phyloP scores from a whole-genome alignment of 2,888 invertebrate genomes.

The Volucella inflata region DNA sequence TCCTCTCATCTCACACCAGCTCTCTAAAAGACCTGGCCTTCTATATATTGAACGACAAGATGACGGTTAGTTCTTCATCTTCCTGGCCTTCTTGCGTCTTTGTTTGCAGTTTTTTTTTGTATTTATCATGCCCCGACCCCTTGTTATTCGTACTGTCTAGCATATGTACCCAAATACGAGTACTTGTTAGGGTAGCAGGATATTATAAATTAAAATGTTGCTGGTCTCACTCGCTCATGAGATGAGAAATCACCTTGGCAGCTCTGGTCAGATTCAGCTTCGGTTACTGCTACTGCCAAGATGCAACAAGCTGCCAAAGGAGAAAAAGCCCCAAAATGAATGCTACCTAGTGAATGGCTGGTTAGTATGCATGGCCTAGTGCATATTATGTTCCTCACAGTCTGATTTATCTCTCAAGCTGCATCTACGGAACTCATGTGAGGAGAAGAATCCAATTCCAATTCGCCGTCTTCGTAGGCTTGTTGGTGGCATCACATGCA shows the following conservation, averaged over 20 bases:
- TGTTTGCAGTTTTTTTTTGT: conserved; percentile 37
- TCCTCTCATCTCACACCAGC: conserved; percentile 70
- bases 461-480: conserved; percentile 56
- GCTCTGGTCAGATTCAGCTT: not conserved
- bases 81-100: not conserved
- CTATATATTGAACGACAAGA: conserved; percentile 9
- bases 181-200: conserved; percentile 46
- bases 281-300: conserved; percentile 27
- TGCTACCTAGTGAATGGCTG: not conserved
- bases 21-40: conserved; percentile 49
- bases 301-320: conserved; percentile 16
- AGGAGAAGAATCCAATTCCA: not conserved
- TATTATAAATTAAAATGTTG: conserved; percentile 75
- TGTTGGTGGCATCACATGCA: conserved; percentile 69
- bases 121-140: conserved; percentile 47
- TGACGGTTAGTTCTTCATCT: conserved; percentile 11
- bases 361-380: not conserved
- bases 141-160: conserved; percentile 9
- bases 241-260: conserved; percentile 56
- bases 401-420: conserved; percentile 68
- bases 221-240: conserved; percentile 29
- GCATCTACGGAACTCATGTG: conserved; percentile 70
- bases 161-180: not conserved
- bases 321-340: conserved; percentile 60
- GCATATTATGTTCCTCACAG: conserved; percentile 16